Evolutionary conservation across 2,113 vertebrate species (phyloP).

Genomic region (Odontesthes bonariensis): DNA sequence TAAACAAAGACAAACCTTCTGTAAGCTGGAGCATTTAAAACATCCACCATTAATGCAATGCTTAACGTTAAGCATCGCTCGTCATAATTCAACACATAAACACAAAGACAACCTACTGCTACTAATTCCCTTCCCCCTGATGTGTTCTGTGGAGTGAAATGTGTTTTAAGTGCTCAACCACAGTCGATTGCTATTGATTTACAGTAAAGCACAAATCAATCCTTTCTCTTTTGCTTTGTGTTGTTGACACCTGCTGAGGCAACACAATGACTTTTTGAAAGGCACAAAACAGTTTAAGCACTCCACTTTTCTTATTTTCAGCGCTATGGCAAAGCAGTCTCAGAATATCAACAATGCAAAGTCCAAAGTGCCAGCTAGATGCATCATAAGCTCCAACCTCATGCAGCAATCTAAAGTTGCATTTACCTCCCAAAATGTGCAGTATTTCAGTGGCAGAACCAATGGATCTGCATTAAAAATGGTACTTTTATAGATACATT

Average conservation of each 20-base stretch:
- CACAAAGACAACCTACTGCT: conserved; percentile 43
- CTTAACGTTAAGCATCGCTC: conserved; percentile 13
- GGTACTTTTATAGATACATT: conserved; percentile 19
- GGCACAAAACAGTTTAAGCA: conserved; percentile 64
- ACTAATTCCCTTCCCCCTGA: conserved; percentile 44
- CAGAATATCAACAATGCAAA: conserved; percentile 55
- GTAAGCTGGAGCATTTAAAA: conserved; percentile 32
- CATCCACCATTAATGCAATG: conserved; percentile 1
- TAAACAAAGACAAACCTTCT: conserved; percentile 20
- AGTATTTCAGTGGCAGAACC: conserved; percentile 52
- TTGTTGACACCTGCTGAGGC: conserved; percentile 57
- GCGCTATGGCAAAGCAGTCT: conserved; percentile 26
- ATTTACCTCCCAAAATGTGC: conserved; percentile 25
- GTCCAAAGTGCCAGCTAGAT: conserved; percentile 60
- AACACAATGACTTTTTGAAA: conserved; percentile 50
- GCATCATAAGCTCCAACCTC: conserved; percentile 50
- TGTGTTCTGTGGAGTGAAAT: conserved; percentile 46
- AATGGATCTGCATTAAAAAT: conserved; percentile 53
- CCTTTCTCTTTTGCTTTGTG: conserved; percentile 49
- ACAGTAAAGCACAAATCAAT: conserved; percentile 70
- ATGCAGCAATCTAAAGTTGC: conserved; percentile 32
- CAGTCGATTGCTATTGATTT: conserved; percentile 72
- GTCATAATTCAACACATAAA: conserved; percentile 34
- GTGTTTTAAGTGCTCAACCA: conserved; percentile 64
- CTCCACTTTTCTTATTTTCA: conserved; percentile 59